Base-by-base conservation (phyloP, 2,113 vertebrate genomes). In the Microtus pennsylvanicus region DNA sequence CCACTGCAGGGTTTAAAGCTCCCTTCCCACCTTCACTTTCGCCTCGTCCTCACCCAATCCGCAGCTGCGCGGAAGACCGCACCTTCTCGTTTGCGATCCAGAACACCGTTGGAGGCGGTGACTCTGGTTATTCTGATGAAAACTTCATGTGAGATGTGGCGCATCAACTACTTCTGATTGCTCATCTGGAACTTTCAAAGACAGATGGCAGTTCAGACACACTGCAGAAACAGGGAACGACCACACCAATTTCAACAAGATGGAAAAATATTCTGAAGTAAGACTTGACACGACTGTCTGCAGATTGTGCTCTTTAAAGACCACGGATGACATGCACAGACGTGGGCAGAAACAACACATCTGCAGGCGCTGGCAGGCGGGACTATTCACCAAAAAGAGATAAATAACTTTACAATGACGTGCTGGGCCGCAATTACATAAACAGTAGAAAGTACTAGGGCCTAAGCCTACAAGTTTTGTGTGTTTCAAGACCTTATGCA, bases 401-500 rank as follows among this genome's bases (percentile, higher is more conserved):
- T 99, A 99, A 98, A 98, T 99, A 99, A 99, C 97, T 98, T 98
- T 97, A 98, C 89, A 82, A 96, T 99, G 98, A 99, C 28, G 22
- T 92, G 91, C 92, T 97, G 93, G 92, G 97, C 97, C 98, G 97
- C 98, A 99, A 99, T 99, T 98, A 98, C 97, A 99, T 98, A 99
- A 99, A 99, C 99, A 99, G 98, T 98, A 98, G 97, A 99, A 98
- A 98, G 97, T 98, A 98, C 97, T 96, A 98, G 98, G 97, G 98
- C 94, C 89, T 94, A 96, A 98, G 97, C 97, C 97, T 97, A 96
- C 94, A 95, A 96, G 97, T 95, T 77, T 92, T 98, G 95, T 97
- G 98, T 97, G 96, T 97, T 98, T 98, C 96, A 98, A 98, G 95
- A 98, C 96, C 98, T 98, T 98, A 97, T 97, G 97, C 98, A 98